Conservation (phyloP, 2,888 invertebrate genomes). For the Chrysodeixis includens region DNA sequence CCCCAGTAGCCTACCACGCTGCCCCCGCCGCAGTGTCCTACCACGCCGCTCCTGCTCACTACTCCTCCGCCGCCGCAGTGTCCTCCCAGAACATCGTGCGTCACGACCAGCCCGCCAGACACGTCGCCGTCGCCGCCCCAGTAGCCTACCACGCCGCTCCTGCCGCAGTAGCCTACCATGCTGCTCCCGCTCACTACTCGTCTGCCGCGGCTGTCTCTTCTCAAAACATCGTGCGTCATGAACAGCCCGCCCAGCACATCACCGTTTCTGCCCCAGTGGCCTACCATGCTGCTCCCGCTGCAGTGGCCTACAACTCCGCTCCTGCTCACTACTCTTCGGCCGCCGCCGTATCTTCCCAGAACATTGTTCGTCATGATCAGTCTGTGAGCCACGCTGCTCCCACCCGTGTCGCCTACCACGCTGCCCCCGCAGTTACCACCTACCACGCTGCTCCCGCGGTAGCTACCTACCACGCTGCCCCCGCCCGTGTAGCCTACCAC, state of each 20-base stretch:
- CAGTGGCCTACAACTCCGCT: constrained; percentile 42
- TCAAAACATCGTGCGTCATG: constrained; percentile 65
- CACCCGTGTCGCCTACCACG: constrained; percentile 51
- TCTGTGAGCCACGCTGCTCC: constrained; percentile 58
- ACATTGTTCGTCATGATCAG: constrained; percentile 70
- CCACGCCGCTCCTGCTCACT: constrained; percentile 61
- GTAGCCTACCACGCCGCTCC: constrained; percentile 39
- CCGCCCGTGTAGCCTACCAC: constrained; percentile 56
- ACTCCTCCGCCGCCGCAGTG: constrained; percentile 70
- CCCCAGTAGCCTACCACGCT: constrained; percentile 40
- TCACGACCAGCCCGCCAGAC: constrained; percentile 66
- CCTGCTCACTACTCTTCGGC: constrained; percentile 70
- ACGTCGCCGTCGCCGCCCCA: constrained; percentile 24
- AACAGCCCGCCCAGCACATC: constrained; percentile 51
- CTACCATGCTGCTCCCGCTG: constrained; percentile 54
- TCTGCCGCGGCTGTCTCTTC: constrained; percentile 71
- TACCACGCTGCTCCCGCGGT: constrained; percentile 62
- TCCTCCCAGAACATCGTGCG: constrained; percentile 76
- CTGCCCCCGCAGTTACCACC: constrained; percentile 59
- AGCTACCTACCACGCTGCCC: too few relatives aligned
- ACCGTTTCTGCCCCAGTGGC: constrained; percentile 53
- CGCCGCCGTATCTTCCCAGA: constrained; percentile 73
- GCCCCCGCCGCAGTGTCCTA: constrained; percentile 68
- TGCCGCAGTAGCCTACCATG: constrained; percentile 46
- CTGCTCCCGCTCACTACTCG: constrained; percentile 58